Evolutionary conservation across 1,140 invertebrate species (phyloP), one percentile per base, ranked within the genome.

Genomic region (Laupala kohalensis): DNA sequence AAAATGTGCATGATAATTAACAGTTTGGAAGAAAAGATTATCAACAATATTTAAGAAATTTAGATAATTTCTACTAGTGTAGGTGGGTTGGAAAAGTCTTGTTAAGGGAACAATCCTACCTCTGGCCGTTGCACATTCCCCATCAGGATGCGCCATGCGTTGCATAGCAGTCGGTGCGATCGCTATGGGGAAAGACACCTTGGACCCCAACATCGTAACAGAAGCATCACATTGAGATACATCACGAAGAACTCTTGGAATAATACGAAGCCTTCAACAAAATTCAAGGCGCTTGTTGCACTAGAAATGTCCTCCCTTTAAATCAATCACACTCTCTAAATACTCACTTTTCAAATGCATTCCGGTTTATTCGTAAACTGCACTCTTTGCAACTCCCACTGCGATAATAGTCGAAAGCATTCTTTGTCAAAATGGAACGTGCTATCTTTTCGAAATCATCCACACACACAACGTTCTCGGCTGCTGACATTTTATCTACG

Each of bases 161-260:
- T 97, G 95, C 92, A 97, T 95, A 0, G 95, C 95, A 5, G 93
- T 92, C 2, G 96, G 94, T 0, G 95, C 88, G 69, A 98, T 88
- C 5, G 93, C 94, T 26, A 97, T 79, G 0, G 96, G 96, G 83
- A 93, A 88, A 4, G 86, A 82, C 23, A 96, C 83, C 70, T 80
- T 84, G 64, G 87, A 75, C 0, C 91, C 92, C 12, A 95, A 79
- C 29, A 92, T 81, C 0, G 81, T 86, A 4, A 88, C 90, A 6
- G 81, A 80, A 9, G 89, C 79, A 73, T 90, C 84, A 71, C 88
- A 80, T 24, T 83, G 82, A 0, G 86, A 87, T 1, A 96, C 91
- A 80, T 96, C 88, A 25, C 88, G 81, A 62, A 98, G 81, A 75
- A 90, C 89, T 79, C 90, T 85, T 15, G 95, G 94, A 25, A 89